These are phyloP conservation scores for Liolophura sinensis DNA, from an alignment of 1,140 invertebrate species.

Conservation along the genomic window DNA sequence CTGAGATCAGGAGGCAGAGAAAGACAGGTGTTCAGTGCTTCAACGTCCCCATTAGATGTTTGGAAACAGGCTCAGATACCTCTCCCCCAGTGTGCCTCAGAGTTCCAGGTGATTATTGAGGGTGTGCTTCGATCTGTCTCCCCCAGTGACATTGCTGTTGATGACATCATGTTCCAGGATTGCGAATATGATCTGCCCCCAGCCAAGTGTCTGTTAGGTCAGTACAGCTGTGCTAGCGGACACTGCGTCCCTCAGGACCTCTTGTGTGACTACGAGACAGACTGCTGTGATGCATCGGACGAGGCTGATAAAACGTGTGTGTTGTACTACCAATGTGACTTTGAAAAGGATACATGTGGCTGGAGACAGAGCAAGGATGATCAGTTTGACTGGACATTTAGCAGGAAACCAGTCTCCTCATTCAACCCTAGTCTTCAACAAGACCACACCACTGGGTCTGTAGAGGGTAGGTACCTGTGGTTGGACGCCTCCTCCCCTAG, in stretches of 20 bases:
- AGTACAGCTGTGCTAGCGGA: slow-evolving; percentile 34
- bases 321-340: slow-evolving; percentile 40
- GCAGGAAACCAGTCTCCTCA: background rate
- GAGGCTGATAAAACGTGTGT: slow-evolving; percentile 29
- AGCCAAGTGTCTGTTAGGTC: slow-evolving; percentile 17
- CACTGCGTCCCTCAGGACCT: slow-evolving; percentile 36
- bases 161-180: slow-evolving; percentile 37
- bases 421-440: slow-evolving; percentile 4
- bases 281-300: slow-evolving; percentile 51
- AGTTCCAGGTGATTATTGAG: slow-evolving; percentile 47
- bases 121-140: slow-evolving; percentile 18
- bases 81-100: slow-evolving; percentile 38
- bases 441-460: slow-evolving; percentile 18
- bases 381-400: background rate
- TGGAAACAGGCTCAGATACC: slow-evolving; percentile 33
- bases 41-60: slow-evolving; percentile 11
- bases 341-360: slow-evolving; percentile 40
- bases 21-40: slow-evolving; percentile 22
- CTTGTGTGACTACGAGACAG: slow-evolving; percentile 41
- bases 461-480: slow-evolving; percentile 30
- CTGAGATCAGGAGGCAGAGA: slow-evolving; percentile 31
- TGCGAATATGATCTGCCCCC: slow-evolving; percentile 27
- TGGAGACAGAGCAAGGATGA: slow-evolving; percentile 34
- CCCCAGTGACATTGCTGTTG: slow-evolving; percentile 35
- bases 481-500: slow-evolving; percentile 19